A percentile compares a stretch with the other conserved stretches of the same genome.
Evolutionary conservation across 2,888 invertebrate species (phyloP).

Genomic region (Campopleginae sp.): DNA sequence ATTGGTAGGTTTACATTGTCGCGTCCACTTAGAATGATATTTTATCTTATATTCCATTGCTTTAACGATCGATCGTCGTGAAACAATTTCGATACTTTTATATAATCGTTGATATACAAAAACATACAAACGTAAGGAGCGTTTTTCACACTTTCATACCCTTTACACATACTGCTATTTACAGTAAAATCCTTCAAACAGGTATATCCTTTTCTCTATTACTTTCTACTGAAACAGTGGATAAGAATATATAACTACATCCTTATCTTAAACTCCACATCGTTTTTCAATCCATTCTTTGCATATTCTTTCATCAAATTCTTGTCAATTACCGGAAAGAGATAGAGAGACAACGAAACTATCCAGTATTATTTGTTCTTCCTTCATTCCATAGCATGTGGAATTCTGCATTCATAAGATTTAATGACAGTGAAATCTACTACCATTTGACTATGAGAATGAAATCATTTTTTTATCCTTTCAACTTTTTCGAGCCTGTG

Average conservation of each 20-base stretch:
- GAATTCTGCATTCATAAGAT: slow-evolving; percentile 35
- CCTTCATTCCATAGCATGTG: slow-evolving; percentile 6
- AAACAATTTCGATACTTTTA: slow-evolving; percentile 61
- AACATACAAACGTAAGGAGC: slow-evolving; percentile 76
- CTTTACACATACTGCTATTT: slow-evolving; percentile 71
- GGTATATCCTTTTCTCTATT: slow-evolving; percentile 53
- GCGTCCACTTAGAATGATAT: slow-evolving; percentile 45
- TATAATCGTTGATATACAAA: slow-evolving; percentile 73
- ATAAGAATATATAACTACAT: slow-evolving; percentile 60
- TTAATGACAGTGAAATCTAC: slow-evolving; percentile 30
- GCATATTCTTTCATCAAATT: neutral
- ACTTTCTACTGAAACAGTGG: slow-evolving; percentile 60
- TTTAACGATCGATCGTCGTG: slow-evolving; percentile 57
- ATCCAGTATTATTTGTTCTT: slow-evolving; percentile 11
- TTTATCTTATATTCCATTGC: slow-evolving; percentile 48
- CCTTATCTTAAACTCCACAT: slow-evolving; percentile 32
- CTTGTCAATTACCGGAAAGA: neutral
- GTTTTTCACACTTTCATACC: slow-evolving; percentile 57
- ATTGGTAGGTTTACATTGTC: slow-evolving; percentile 16
- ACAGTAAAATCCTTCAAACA: slow-evolving; percentile 69
- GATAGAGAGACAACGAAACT: slow-evolving; percentile 22
- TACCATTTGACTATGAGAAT: slow-evolving; percentile 36
- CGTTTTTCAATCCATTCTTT: slow-evolving; percentile 6
- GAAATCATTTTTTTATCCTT: slow-evolving; percentile 38
- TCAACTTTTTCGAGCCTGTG: neutral